Base-by-base conservation (phyloP, 2,113 vertebrate genomes). In the Labeo rohita region DNA sequence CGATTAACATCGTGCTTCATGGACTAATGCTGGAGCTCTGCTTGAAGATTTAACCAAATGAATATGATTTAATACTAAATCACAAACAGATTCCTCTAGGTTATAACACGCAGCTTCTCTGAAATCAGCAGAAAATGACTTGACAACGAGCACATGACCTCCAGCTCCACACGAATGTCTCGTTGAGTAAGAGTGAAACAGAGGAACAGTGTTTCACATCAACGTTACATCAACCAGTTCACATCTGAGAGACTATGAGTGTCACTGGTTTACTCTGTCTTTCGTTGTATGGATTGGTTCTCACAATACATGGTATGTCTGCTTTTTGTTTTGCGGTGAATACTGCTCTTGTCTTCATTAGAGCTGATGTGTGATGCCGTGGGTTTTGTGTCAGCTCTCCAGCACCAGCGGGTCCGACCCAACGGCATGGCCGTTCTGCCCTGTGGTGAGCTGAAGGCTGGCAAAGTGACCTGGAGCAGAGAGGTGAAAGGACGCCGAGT, bases 381-480 rank as follows among this genome's bases (percentile, higher is more conserved):
- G 10, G 4, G 12, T 68, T 28, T 15, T 63, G 4, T 61, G 13
- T 63, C 54, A 80, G 78, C 56, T 80, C 54, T 80, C 12, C 78
- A 47, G 39, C 36, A 63, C 39, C 78, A 80, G 39, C 78, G 56
- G 11, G 78, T 80, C 39, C 78, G 78, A 63, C 56, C 56, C 18
- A 61, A 63, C 4, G 78, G 78, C 45, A 34, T 80, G 23, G 77
- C 54, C 1, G 11, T 52, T 45, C 59, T 87, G 52, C 2, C n/a
- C 0, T 87, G 87, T 81, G 87, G 77, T 16, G 21, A 66, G 8
- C 3, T 75, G 34, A 81, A 78, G 63, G 54, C n/a, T 0, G 83
- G 68, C 0, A 76, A 4, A 12, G 83, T 87, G 83, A 85, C 77
- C 56, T 87, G 83, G 87, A 85, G 83, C 77, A 87, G 83, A 84